These are phyloP conservation scores for Macrotis lagotis DNA, from an alignment of 2,113 vertebrate species.

Conservation along the genomic window DNA sequence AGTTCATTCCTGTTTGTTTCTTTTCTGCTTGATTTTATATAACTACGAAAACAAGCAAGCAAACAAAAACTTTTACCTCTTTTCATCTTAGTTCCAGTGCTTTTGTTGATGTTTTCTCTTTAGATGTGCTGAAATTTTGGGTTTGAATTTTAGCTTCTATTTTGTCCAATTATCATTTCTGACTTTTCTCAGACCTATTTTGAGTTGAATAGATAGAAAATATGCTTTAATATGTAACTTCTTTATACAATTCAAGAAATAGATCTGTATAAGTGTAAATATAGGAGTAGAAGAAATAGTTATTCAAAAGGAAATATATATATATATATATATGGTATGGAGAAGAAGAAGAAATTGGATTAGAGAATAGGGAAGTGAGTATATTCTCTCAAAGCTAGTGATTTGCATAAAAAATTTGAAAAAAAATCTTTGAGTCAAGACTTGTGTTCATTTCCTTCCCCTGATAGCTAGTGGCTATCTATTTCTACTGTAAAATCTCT, in stretches of 20 bases:
- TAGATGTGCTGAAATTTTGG: neutral
- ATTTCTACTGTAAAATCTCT: too few relatives aligned
- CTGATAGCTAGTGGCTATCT: too few relatives aligned
- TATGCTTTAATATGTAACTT: constrained; percentile 35
- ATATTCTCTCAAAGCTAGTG: too few relatives aligned
- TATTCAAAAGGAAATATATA: neutral
- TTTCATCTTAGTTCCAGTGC: neutral
- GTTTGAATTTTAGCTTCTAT: constrained; percentile 20
- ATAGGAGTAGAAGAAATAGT: neutral
- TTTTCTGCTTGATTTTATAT: neutral
- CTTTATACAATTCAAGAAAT: constrained; percentile 17
- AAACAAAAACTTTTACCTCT: neutral
- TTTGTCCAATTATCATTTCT: neutral
- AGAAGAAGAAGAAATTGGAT: too few relatives aligned
- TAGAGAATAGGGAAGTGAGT: too few relatives aligned
- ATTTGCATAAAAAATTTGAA: too few relatives aligned
- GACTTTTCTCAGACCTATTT: constrained; percentile 28
- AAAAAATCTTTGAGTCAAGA: too few relatives aligned
- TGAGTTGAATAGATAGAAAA: constrained; percentile 13
- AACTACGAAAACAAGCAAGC: neutral
- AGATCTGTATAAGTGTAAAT: too few relatives aligned
- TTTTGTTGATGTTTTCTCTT: neutral
- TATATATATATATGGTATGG: too few relatives aligned
- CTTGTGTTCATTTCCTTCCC: too few relatives aligned
- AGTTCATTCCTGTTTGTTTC: too few relatives aligned